Percentiles rank a stretch among this genome's conserved stretches.
Conservation (phyloP, 2,113 vertebrate species). For the Sinocyclocheilus maitianheensis region DNA sequence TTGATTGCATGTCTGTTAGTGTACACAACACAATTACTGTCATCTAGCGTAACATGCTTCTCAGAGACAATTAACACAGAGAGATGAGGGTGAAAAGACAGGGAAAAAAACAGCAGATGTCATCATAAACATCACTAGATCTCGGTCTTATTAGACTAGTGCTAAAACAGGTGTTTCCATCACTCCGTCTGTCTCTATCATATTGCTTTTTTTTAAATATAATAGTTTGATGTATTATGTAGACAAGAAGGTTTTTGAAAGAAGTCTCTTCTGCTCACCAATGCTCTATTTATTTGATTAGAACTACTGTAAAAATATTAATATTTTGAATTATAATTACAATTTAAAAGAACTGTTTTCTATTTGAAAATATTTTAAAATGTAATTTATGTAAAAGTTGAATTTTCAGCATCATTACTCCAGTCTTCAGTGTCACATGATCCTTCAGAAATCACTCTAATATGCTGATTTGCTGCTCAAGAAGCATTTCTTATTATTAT, state of each 20-base stretch:
- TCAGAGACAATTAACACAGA: background rate
- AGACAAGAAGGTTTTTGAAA: background rate
- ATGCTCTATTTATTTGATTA: background rate
- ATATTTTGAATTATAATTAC: background rate
- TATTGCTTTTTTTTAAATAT: background rate
- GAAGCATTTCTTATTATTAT: background rate
- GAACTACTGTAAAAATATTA: background rate
- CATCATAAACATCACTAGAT: conserved; percentile 26
- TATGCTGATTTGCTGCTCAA: background rate
- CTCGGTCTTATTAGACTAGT: conserved; percentile 3
- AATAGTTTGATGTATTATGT: background rate
- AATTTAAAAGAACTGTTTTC: background rate
- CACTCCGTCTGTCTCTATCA: background rate
- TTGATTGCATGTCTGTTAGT: conserved; percentile 20
- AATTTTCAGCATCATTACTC: too few species aligned
- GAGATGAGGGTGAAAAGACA: background rate
- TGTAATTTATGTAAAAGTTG: too few species aligned
- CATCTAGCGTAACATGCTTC: background rate
- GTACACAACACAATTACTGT: conserved; percentile 33
- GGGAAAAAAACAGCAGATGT: background rate
- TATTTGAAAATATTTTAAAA: too few species aligned
- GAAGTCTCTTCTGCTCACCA: background rate
- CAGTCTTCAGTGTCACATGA: too few species aligned
- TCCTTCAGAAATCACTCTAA: too few species aligned
- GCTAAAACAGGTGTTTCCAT: conserved; percentile 23